Base-by-base conservation (phyloP, 2,797 vertebrate species). In the Pseudopleuronectes americanus region DNA sequence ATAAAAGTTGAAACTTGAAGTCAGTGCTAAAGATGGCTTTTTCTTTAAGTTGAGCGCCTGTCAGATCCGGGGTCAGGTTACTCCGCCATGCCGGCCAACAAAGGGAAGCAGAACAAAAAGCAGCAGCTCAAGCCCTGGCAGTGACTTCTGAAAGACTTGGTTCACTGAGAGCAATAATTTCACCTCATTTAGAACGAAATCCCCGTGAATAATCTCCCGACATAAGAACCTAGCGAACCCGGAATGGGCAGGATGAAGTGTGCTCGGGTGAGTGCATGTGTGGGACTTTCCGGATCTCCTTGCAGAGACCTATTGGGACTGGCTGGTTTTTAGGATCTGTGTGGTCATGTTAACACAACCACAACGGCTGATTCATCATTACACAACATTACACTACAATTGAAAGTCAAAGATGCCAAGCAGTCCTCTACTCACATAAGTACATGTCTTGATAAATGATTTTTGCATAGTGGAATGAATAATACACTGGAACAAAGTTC, bases 191-290 rank as follows among this genome's bases (percentile, higher is more conserved):
- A 86, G 80, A 73, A 83, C 19, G 54, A 91, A 90, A 93, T 90
- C 90, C 84, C 86, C 68, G 69, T 89, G 90, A 89, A 90, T 90
- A 93, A 92, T 91, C 84, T 88, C 75, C 55, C 63, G 72, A 84
- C 74, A 86, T 82, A 72, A 87, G 84, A 87, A 71, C 56, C 78
- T 66, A 66, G 52, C 75, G 63, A 12, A 81, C 64, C 53, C 64
- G 1, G 75, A 74, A 54, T 49, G 57, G 64, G 52, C 33, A 58
- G 77, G 55, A 81, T 68, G 68, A 68, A 84, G 76, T 71, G 72
- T 74, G 73, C 71, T 76, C 2, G 58, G 55, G n/a, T 51, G 59
- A 61, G n/a, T 33, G 41, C 19, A 1, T 70, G 59, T 71, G 83
- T 68, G 70, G 53, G 57, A 52, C 23, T 58, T 54, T 67, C 57